These are phyloP conservation scores for Paramuricea clavata DNA, from an alignment of 92 coral and sea anemone species.

Conservation along the genomic window DNA sequence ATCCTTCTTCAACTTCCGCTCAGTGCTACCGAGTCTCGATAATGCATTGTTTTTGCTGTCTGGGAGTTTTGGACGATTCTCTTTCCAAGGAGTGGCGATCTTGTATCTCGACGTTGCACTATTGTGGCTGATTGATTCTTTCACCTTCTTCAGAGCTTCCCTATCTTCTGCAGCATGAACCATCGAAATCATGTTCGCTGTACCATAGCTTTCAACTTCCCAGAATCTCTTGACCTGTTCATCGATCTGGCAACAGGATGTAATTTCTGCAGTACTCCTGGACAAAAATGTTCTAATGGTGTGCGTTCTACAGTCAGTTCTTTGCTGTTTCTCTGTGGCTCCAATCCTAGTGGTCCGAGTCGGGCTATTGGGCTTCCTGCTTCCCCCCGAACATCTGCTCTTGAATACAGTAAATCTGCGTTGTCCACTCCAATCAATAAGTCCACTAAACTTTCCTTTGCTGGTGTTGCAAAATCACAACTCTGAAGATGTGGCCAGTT, in stretches of 20 bases:
- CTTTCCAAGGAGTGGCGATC: constrained; percentile 67
- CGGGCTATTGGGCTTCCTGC: neutral
- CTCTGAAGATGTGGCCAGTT: constrained; percentile 72
- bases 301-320: constrained; percentile 53
- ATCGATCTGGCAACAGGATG: neutral
- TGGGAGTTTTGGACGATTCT: constrained; percentile 37
- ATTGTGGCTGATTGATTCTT: constrained; percentile 29
- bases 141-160: neutral
- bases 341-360: neutral
- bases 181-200: neutral
- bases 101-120: constrained; percentile 44
- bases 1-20: constrained; percentile 52
- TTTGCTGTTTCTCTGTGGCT: constrained; percentile 48
- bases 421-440: constrained; percentile 34
- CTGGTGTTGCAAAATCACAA: constrained; percentile 73
- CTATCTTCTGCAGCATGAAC: neutral
- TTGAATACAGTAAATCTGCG: neutral
- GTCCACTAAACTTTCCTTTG: constrained; percentile 67
- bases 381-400: neutral
- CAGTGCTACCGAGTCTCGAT: constrained; percentile 34
- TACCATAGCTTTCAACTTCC: neutral
- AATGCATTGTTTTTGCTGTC: constrained; percentile 35
- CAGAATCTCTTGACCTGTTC: neutral
- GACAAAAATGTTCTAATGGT: constrained; percentile 14
- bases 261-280: neutral